These are phyloP conservation scores for Hemibagrus guttatus DNA, from an alignment of 2,797 vertebrate genomes.

Conservation along the genomic window DNA sequence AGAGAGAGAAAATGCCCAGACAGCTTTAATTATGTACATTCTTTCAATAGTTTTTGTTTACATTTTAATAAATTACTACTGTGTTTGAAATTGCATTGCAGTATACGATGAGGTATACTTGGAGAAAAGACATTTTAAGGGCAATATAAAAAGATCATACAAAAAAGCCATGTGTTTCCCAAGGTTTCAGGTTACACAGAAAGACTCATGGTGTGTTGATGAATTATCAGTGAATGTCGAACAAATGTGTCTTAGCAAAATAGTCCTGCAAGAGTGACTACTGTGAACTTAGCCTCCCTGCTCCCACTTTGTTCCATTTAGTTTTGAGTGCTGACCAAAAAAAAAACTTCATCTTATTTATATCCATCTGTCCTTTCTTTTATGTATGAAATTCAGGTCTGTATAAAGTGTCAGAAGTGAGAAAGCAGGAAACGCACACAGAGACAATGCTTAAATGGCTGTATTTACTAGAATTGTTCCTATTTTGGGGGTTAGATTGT, in stretches of 20 bases:
- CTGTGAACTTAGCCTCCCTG: constrained; percentile 8
- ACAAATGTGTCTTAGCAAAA: constrained; percentile 4
- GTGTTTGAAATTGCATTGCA: constrained; percentile 6
- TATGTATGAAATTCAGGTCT: constrained; percentile 34
- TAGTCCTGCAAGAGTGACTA: constrained; percentile 5
- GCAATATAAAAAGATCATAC: not conserved
- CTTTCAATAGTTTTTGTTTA: not conserved
- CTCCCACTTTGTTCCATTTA: constrained; percentile 30
- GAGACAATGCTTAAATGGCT: not conserved
- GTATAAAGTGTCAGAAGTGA: constrained; percentile 16
- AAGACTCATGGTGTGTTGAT: constrained; percentile 12
- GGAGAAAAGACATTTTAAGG: not conserved
- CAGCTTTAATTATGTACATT: constrained; percentile 8
- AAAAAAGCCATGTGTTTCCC: not conserved
- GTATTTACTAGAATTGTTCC: not conserved
- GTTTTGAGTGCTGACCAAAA: constrained; percentile 47
- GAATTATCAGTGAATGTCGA: constrained; percentile 27
- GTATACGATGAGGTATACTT: not conserved
- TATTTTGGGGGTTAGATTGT: not conserved
- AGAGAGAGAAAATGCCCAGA: not conserved
- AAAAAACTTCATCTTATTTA: constrained; percentile 49
- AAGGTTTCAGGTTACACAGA: not conserved
- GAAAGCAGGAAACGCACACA: not conserved
- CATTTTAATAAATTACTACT: not conserved
- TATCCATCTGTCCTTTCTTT: not conserved